Evolutionary conservation across 2,113 vertebrate genomes (phyloP).

Genomic region (Callipepla californica): DNA sequence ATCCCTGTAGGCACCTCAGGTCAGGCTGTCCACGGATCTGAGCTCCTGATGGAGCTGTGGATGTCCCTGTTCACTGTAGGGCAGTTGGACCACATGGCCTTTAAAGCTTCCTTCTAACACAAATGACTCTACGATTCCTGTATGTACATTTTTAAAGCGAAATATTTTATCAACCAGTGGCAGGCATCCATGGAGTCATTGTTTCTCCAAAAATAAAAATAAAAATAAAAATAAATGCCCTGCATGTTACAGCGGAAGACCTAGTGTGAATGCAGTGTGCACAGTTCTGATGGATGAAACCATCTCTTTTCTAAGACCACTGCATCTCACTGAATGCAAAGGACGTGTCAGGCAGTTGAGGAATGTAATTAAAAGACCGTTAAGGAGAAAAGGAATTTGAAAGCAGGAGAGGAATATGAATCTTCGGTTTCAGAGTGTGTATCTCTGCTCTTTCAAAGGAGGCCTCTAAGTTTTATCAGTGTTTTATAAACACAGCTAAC

Average conservation of each 20-base stretch:
- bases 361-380: not conserved
- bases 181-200: too few relatives aligned
- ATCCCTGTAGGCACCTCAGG: too few relatives aligned
- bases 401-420: not conserved
- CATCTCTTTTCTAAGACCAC: fast-evolving
- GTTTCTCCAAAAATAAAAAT: too few relatives aligned
- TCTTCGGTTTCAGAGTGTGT: not conserved
- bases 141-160: too few relatives aligned
- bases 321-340: not conserved
- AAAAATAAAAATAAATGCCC: not conserved
- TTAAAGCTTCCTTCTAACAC: too few relatives aligned
- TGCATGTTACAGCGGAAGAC: not conserved
- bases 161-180: too few relatives aligned
- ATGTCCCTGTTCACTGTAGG: too few relatives aligned
- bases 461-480: not conserved
- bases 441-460: not conserved
- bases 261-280: fast-evolving
- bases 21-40: too few relatives aligned
- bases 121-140: too few relatives aligned
- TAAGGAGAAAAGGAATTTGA: not conserved
- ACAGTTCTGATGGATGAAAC: not conserved
- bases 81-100: too few relatives aligned
- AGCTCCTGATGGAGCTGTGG: too few relatives aligned
- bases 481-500: not conserved
- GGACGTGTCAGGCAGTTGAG: not conserved